phyloP scores from a whole-genome alignment of 2,113 vertebrate genomes.

The Gadus macrocephalus region DNA sequence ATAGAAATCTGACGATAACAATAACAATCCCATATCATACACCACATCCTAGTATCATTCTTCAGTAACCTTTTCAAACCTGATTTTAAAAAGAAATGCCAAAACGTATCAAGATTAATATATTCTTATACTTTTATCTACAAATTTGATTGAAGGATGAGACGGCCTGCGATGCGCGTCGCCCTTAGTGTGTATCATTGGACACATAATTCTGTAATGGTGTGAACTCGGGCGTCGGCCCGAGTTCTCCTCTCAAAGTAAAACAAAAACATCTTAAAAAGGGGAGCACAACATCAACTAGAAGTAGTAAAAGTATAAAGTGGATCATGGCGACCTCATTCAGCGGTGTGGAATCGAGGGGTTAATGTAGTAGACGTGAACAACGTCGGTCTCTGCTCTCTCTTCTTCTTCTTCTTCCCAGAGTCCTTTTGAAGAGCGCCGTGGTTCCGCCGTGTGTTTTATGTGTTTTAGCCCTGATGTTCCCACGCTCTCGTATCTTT shows the following conservation, averaged over 20 bases:
- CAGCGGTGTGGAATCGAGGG: constrained; percentile 92
- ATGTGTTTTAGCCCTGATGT: constrained; percentile 76
- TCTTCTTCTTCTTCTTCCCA: constrained; percentile 73
- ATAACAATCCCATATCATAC: no score
- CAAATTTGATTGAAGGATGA: neutral
- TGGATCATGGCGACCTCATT: constrained; percentile 86
- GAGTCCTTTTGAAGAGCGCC: constrained; percentile 92
- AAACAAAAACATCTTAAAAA: constrained; percentile 74
- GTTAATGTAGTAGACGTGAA: constrained; percentile 83
- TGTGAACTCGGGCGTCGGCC: constrained; percentile 65
- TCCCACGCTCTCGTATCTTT: constrained; percentile 74
- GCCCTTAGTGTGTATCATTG: constrained; percentile 72
- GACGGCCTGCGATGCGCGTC: neutral
- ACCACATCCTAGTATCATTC: no score
- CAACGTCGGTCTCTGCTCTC: constrained; percentile 84
- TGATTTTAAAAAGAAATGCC: no score
- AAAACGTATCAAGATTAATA: neutral
- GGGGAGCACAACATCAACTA: constrained; percentile 75
- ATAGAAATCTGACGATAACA: neutral
- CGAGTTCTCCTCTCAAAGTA: constrained; percentile 56
- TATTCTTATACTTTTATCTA: neutral
- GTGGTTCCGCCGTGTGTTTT: constrained; percentile 78
- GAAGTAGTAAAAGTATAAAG: constrained; percentile 48
- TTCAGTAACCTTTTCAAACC: no score
- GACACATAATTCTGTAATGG: constrained; percentile 72